A percentile compares a stretch with the other conserved stretches of the same genome.
Evolutionary conservation across 2,113 vertebrate species (phyloP).

Genomic region (Casuarius casuarius): DNA sequence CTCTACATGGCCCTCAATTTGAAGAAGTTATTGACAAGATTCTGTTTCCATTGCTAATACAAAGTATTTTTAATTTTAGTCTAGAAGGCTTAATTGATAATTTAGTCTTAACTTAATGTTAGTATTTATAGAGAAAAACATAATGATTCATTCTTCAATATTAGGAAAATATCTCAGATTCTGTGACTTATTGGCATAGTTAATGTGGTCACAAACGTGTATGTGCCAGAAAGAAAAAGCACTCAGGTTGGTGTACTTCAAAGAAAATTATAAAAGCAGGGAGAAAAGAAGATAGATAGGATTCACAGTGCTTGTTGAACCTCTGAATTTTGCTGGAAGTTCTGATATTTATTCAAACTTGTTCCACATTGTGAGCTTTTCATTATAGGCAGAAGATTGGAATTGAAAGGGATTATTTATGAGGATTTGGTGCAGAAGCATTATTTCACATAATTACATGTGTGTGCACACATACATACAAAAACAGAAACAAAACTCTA

Average conservation of each 20-base stretch:
- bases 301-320: neutral
- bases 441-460: neutral
- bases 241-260: neutral
- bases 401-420: neutral
- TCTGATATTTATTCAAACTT: neutral
- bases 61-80: neutral
- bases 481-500: neutral
- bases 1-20: neutral
- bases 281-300: neutral
- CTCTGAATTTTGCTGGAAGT: neutral
- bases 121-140: neutral
- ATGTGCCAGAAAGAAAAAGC: neutral
- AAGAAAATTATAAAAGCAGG: neutral
- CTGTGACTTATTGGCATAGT: neutral
- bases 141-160: neutral
- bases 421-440: neutral
- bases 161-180: neutral
- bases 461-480: rapidly evolving
- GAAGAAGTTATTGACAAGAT: neutral
- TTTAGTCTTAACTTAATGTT: neutral
- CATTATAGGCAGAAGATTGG: neutral
- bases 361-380: neutral
- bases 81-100: neutral
- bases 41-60: neutral
- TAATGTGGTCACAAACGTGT: neutral